Evolutionary conservation across 2,888 invertebrate species (phyloP).

Genomic region (Sinohyriopsis cumingii): DNA sequence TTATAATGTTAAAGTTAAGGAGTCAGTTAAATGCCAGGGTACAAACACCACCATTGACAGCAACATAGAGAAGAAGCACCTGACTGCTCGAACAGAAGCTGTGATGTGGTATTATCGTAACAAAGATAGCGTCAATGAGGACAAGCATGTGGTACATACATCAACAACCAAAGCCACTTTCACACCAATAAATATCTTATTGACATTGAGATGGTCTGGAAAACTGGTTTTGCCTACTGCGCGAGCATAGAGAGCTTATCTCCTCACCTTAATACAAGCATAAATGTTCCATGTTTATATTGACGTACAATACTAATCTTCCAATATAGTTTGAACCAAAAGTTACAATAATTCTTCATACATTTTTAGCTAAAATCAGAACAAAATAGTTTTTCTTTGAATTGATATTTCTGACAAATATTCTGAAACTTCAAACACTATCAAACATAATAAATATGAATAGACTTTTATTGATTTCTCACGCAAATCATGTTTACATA

Average conservation of each 20-base stretch:
- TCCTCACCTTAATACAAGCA: background rate
- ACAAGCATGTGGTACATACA: slow-evolving; percentile 5
- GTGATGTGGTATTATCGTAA: slow-evolving; percentile 14
- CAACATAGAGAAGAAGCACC: background rate
- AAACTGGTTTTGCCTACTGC: slow-evolving; percentile 53
- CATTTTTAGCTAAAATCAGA: too few species aligned
- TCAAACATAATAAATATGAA: too few species aligned
- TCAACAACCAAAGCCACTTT: slow-evolving; percentile 8
- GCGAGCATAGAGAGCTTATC: slow-evolving; percentile 36
- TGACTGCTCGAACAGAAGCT: background rate
- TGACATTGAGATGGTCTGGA: slow-evolving; percentile 47
- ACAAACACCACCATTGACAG: background rate
- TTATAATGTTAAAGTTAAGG: slow-evolving; percentile 14
- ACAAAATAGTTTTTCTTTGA: too few species aligned
- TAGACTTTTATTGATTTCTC: too few species aligned
- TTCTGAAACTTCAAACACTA: too few species aligned
- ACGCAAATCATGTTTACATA: too few species aligned
- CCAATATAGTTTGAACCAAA: too few species aligned
- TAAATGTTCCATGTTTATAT: slow-evolving; percentile 7
- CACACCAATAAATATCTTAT: slow-evolving; percentile 18
- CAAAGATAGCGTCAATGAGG: slow-evolving; percentile 1
- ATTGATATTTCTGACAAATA: too few species aligned
- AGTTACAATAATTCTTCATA: too few species aligned
- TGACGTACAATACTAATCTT: too few species aligned
- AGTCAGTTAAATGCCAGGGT: background rate